Evolutionary conservation across 2,797 vertebrate genomes (phyloP), one percentile per base, ranked within the genome.

Genomic region (Anabacerthia variegaticeps): DNA sequence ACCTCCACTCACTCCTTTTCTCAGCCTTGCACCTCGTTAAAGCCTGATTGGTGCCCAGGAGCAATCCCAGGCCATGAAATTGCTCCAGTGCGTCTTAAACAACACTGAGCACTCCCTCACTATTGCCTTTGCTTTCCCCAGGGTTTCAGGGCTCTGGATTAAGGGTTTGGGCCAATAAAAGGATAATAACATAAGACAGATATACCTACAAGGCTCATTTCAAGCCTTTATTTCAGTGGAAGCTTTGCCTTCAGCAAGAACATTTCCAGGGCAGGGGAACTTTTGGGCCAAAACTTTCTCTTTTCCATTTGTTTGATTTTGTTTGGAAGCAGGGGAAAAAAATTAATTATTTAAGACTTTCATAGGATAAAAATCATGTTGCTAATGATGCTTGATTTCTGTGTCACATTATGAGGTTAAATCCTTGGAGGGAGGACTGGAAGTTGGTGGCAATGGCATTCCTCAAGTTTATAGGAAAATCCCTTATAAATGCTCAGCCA

Each of bases 1-100:
- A 86, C 77, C 69, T 86, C 81, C 34, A 59, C 61, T 83, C 46
- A 37, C 27, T 93, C 73, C 73, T 52, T 94, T 95, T 91, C 81
- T 93, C 93, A 93, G 88, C 77, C 76, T 92, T 44, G 30, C 85
- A 93, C 81, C 85, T 94, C 32, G 0, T 91, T 94, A 93, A 91
- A 65, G 63, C 79, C 71, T 84, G 73, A 61, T 83, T 73, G 68
- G 51, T 80, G 51, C 77, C 90, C 84, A 85, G 76, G 55, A 72
- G 88, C 65, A 59, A 83, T 59, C 67, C 26, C 41, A 68, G 55
- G 41, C 86, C 44, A 59, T 30, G 24, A 58, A 82, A 79, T 34
- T 37, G 39, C 49, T 88, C n/a, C 76, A 51, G 72, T 43, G 21
- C 59, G n/a, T 27, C 71, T 85, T 63, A 43, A 67, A 43, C 77